These are phyloP conservation scores for Lasiurus borealis DNA, from an alignment of 2,113 vertebrate genomes.

Conservation along the genomic window DNA sequence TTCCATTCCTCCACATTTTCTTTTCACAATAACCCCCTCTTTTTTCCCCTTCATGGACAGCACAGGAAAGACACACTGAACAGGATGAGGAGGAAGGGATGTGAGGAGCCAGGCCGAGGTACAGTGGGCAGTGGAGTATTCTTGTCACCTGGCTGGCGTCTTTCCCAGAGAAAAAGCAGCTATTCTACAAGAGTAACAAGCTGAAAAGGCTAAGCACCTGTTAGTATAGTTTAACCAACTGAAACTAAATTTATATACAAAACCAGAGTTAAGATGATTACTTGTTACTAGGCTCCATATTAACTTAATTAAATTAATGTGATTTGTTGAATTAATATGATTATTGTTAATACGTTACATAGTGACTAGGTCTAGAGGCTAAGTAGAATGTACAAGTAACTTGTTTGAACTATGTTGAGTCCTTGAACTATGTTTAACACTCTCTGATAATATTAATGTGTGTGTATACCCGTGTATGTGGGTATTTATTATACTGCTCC, in stretches of 20 bases:
- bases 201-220: background rate
- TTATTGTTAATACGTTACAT: background rate
- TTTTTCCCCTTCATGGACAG: background rate
- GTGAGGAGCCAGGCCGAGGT: background rate
- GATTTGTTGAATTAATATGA: background rate
- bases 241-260: background rate
- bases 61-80: background rate
- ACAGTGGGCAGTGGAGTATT: background rate
- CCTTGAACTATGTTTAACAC: background rate
- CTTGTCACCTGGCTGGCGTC: background rate
- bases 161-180: background rate
- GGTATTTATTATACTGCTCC: background rate
- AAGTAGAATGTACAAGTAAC: background rate
- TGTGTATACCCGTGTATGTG: background rate
- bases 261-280: background rate
- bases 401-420: background rate
- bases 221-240: background rate
- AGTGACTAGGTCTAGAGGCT: background rate
- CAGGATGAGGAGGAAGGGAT: background rate
- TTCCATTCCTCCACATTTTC: constrained; percentile 22
- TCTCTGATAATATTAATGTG: background rate
- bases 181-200: background rate
- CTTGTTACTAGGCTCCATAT: background rate
- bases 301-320: background rate
- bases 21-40: background rate